These are phyloP conservation scores for Alviniconcha strummeri DNA, from an alignment of 2,888 invertebrate genomes.

Conservation along the genomic window DNA sequence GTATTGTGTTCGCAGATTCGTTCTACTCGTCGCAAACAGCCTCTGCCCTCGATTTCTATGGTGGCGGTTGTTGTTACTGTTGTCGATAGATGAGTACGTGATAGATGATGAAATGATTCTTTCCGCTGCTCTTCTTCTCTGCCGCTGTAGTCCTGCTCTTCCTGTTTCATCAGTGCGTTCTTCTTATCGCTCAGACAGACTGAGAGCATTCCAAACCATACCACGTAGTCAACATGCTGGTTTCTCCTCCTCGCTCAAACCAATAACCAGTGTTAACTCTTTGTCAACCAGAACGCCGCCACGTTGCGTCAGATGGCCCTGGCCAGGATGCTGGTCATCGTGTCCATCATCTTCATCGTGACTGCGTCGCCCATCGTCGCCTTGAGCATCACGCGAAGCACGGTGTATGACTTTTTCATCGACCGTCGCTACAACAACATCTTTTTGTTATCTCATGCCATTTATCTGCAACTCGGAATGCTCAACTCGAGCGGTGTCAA, in stretches of 20 bases:
- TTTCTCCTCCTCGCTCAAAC: too few species aligned
- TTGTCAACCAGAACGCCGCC: not conserved
- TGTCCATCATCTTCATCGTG: constrained; percentile 20
- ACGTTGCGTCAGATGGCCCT: not conserved
- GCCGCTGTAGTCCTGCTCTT: too few species aligned
- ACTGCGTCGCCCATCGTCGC: constrained; percentile 16
- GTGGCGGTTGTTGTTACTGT: too few species aligned
- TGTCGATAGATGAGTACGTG: too few species aligned
- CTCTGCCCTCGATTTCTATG: too few species aligned
- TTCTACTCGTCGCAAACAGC: too few species aligned
- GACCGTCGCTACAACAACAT: constrained; percentile 7
- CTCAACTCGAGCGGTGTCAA: constrained; percentile 21
- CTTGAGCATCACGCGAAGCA: not conserved
- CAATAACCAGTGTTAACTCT: not conserved
- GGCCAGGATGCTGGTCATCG: constrained; percentile 23
- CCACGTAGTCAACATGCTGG: too few species aligned
- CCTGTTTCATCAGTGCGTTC: too few species aligned
- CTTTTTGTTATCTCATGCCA: constrained; percentile 8
- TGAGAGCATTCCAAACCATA: too few species aligned
- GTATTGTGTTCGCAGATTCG: too few species aligned
- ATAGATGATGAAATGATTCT: too few species aligned
- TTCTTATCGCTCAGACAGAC: too few species aligned
- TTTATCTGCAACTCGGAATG: constrained; percentile 7
- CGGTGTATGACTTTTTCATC: constrained; percentile 14
- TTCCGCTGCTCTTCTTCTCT: not conserved